A percentile compares a stretch with the other conserved stretches of the same genome.
phyloP scores from a whole-genome alignment of 1,140 invertebrate genomes.

The Drosophila bipectinata region DNA sequence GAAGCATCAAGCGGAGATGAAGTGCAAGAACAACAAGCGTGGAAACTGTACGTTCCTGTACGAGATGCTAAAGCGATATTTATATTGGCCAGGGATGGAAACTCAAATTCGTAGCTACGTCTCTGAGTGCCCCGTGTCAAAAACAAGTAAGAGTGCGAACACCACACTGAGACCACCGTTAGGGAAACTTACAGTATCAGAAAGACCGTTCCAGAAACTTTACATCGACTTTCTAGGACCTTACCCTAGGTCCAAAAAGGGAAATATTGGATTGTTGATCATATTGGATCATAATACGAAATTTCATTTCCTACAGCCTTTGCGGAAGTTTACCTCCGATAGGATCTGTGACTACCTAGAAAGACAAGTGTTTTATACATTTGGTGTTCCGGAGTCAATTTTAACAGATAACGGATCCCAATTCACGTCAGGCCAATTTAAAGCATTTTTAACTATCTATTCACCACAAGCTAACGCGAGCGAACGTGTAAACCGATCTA shows the following conservation, averaged over 20 bases:
- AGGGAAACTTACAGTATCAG: background rate
- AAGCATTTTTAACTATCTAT: constrained; percentile 10
- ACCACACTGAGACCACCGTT: too few species aligned
- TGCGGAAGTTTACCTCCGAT: constrained; percentile 2
- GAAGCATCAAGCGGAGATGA: constrained; percentile 1
- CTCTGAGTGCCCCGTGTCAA: too few species aligned
- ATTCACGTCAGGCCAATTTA: too few species aligned
- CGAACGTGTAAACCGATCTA: constrained; percentile 17
- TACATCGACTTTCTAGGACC: background rate
- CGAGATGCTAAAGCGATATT: background rate
- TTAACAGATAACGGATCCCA: constrained; percentile 6
- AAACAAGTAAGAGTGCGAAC: too few species aligned
- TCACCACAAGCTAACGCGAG: too few species aligned
- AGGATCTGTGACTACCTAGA: constrained; percentile 4
- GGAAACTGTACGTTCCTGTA: constrained; percentile 32
- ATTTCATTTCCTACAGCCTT: constrained; percentile 6
- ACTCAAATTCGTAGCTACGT: too few species aligned
- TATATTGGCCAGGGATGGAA: background rate
- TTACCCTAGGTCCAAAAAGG: background rate
- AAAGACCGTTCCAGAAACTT: background rate
- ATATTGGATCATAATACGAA: constrained; percentile 2
- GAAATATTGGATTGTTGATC: constrained; percentile 5
- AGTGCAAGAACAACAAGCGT: background rate
- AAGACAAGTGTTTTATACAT: constrained; percentile 7
- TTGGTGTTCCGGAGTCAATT: constrained; percentile 1